These are phyloP conservation scores for Oscheius sp. DNA, from an alignment of 2,888 invertebrate genomes.

Conservation along the genomic window DNA sequence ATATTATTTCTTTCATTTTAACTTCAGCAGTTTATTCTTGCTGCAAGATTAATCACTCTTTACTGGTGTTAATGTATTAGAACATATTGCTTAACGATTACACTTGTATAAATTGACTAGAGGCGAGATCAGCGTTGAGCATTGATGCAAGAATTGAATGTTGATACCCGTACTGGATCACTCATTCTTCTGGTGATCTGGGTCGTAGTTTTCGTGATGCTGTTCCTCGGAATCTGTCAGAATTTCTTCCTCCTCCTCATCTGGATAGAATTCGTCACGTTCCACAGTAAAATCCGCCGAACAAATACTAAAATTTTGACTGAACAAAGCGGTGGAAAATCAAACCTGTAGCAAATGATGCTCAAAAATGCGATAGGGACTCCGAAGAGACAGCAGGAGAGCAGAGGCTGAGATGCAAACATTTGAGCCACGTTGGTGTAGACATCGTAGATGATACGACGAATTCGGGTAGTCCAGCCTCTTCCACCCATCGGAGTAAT, in stretches of 20 bases:
- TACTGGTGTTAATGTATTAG: too few relatives aligned
- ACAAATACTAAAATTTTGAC: slow-evolving; percentile 78
- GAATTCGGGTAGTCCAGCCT: slow-evolving; percentile 40
- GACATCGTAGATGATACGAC: slow-evolving; percentile 47
- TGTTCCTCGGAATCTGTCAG: slow-evolving; percentile 50
- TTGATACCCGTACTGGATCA: neutral
- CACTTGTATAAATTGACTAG: slow-evolving; percentile 12
- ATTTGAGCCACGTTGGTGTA: slow-evolving; percentile 65
- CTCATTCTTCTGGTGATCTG: slow-evolving; percentile 52
- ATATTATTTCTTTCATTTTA: too few relatives aligned
- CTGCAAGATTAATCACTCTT: too few relatives aligned
- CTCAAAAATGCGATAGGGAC: slow-evolving; percentile 91
- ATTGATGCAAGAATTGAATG: neutral
- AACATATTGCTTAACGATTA: too few relatives aligned
- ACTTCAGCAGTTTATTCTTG: too few relatives aligned
- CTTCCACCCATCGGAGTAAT: slow-evolving; percentile 47
- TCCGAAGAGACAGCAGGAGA: slow-evolving; percentile 92
- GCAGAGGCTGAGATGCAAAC: slow-evolving; percentile 80
- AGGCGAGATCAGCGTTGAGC: slow-evolving; percentile 23
- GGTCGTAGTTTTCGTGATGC: slow-evolving; percentile 36
- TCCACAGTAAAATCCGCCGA: slow-evolving; percentile 85
- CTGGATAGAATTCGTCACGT: slow-evolving; percentile 71
- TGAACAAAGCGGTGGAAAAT: neutral
- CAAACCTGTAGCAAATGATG: slow-evolving; percentile 85
- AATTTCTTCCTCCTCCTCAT: slow-evolving; percentile 64